Percentiles rank a stretch among this genome's conserved stretches.
Evolutionary conservation across 2,888 invertebrate species (phyloP).

Genomic region (Dolichopus griseipennis): DNA sequence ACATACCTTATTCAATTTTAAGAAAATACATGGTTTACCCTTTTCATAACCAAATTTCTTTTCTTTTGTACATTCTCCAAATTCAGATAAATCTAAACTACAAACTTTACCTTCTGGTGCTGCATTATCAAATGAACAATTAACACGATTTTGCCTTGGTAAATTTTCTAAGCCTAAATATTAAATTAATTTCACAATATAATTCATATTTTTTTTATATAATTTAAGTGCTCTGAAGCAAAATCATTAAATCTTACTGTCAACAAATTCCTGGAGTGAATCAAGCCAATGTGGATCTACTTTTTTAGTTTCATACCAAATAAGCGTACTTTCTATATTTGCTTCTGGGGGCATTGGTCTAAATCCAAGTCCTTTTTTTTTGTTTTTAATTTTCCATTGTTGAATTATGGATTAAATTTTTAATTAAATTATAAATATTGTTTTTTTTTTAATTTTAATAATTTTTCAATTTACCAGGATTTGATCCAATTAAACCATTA

Average conservation of each 20-base stretch:
- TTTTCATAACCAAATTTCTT: conserved; percentile 79
- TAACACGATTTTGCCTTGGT: conserved; percentile 53
- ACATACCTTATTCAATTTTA: conserved; percentile 89
- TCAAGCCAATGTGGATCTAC: conserved; percentile 56
- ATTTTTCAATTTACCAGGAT: conserved; percentile 64
- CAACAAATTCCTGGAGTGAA: conserved; percentile 61
- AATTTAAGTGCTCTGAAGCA: too few relatives aligned
- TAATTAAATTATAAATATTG: background rate
- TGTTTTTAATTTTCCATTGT: background rate
- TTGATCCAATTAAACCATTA: conserved; percentile 79
- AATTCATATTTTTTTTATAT: background rate
- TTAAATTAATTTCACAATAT: background rate
- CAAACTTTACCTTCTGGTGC: conserved; percentile 67
- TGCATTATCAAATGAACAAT: conserved; percentile 55
- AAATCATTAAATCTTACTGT: conserved; percentile 47
- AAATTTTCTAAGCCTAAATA: conserved; percentile 21
- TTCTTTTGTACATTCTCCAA: conserved; percentile 66
- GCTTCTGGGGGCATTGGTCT: conserved; percentile 89
- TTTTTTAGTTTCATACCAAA: conserved; percentile 67
- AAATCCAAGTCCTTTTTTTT: conserved; percentile 75
- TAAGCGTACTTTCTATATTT: conserved; percentile 91
- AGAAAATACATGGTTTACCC: conserved; percentile 87
- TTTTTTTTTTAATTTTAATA: conserved; percentile 5
- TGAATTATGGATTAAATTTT: background rate
- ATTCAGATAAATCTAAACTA: conserved; percentile 62